Evolutionary conservation across 2,113 vertebrate genomes (phyloP), one percentile per base, ranked within the genome.

Genomic region (Tretioscincus oriximinensis): DNA sequence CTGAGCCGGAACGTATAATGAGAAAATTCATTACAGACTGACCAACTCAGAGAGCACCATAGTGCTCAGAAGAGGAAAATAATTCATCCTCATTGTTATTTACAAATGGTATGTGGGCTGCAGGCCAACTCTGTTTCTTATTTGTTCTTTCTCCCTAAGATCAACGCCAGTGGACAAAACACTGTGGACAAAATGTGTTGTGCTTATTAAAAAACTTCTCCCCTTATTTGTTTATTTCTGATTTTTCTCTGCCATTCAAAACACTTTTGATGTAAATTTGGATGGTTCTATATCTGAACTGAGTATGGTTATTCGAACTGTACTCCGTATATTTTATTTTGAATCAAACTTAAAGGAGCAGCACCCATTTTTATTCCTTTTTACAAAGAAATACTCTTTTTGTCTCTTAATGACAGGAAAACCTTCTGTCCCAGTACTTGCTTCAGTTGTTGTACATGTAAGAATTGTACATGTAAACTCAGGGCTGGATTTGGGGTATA

Each of bases 121-220:
- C 69, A 29, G 60, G 16, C 35, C 35, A 82, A 69, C 4, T 21
- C 60, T 73, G 10, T 64, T 89, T 45, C 73, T 86, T 88, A 76
- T 85, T 84, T 78, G 75, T 76, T 86, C 73, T 70, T 84, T 84
- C 65, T 77, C 78, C 68, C 76, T 85, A 69, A 45, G 29, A 86
- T 68, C 73, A 73, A 63, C 45, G 29, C 73, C 65, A 24, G 11
- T 24, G 51, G 31, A 47, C 7, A 74, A 68, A 18, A 60, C 66
- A 77, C 8, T 49, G 21, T 80, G 71, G 31, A 35, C 76, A 80
- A 81, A 84, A 11, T 80, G 81, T n/a, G 54, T 29, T 76, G 71
- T 72, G 74, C 70, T 35, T 26, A 76, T 86, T 77, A 83, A 77
- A 83, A 86, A 85, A 76, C 78, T 3, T n/a, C 78, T 47, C 1